Conservation (phyloP, 2,888 invertebrate genomes). For the Agonopterix subpropinquella region DNA sequence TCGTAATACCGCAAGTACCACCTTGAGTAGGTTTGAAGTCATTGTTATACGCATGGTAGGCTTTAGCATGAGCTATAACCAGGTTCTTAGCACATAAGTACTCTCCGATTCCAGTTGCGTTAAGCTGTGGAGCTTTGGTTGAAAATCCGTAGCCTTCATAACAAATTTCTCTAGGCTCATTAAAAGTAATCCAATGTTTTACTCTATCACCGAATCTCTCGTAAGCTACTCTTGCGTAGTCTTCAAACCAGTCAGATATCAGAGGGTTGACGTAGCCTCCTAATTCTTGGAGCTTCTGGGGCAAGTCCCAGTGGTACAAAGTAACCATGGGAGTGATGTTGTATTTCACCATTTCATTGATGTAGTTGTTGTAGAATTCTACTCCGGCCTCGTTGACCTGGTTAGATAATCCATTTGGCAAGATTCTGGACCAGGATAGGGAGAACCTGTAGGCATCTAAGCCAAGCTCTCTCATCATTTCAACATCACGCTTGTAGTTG, state of each 20-base stretch:
- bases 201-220: slow-evolving; percentile 56
- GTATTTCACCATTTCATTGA: slow-evolving; percentile 73
- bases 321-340: slow-evolving; percentile 76
- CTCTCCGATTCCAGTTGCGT: slow-evolving; percentile 51
- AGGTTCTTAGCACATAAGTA: slow-evolving; percentile 62
- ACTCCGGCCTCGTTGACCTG: slow-evolving; percentile 75
- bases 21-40: slow-evolving; percentile 31
- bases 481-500: slow-evolving; percentile 69
- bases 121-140: slow-evolving; percentile 34
- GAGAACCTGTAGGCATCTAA: slow-evolving; percentile 69
- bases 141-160: slow-evolving; percentile 49
- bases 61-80: slow-evolving; percentile 68
- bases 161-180: slow-evolving; percentile 60
- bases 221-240: slow-evolving; percentile 54
- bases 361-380: slow-evolving; percentile 77
- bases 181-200: slow-evolving; percentile 72
- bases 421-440: slow-evolving; percentile 77
- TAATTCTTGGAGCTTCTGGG: slow-evolving; percentile 59
- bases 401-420: slow-evolving; percentile 69
- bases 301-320: slow-evolving; percentile 69
- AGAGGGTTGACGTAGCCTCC: slow-evolving; percentile 64
- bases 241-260: slow-evolving; percentile 52
- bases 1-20: slow-evolving; percentile 31
- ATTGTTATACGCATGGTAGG: slow-evolving; percentile 43
- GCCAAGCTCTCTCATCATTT: slow-evolving; percentile 49